Percentiles rank a stretch among this genome's conserved stretches.
Evolutionary conservation across 2,888 invertebrate species (phyloP).

Genomic region (Petrolisthes manimaculis): DNA sequence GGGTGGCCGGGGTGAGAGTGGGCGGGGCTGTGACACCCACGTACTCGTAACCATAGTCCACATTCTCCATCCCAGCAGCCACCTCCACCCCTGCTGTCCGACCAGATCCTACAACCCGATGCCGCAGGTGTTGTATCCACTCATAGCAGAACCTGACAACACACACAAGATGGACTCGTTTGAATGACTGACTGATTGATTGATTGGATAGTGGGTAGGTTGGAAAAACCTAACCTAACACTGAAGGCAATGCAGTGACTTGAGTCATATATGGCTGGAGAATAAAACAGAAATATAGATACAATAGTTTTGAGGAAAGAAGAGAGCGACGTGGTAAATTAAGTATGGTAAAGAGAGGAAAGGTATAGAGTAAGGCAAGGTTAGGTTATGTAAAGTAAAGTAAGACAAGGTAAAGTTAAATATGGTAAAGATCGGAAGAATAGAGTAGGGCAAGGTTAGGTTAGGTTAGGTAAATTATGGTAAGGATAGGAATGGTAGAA

Average conservation of each 20-base stretch:
- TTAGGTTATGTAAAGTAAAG: background rate
- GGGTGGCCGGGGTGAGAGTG: constrained; percentile 34
- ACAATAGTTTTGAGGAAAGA: too few species aligned
- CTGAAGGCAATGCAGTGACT: too few species aligned
- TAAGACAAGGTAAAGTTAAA: background rate
- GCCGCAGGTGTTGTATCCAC: constrained; percentile 53
- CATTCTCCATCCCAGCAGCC: constrained; percentile 31
- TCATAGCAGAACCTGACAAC: constrained; percentile 35
- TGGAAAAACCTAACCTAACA: too few species aligned
- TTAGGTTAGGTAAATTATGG: too few species aligned
- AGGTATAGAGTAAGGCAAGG: background rate
- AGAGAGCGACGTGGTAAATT: too few species aligned
- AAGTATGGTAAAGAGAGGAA: too few species aligned
- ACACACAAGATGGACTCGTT: too few species aligned
- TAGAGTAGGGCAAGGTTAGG: too few species aligned
- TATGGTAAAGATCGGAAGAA: too few species aligned
- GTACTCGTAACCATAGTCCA: constrained; percentile 55
- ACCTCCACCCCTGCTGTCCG: constrained; percentile 39
- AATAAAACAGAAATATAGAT: too few species aligned
- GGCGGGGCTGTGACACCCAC: constrained; percentile 41
- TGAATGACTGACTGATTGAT: background rate
- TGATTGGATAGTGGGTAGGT: background rate
- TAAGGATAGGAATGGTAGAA: too few species aligned
- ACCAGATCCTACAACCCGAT: constrained; percentile 34
- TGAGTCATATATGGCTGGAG: too few species aligned